Percentiles rank a stretch among this genome's conserved stretches.
Conservation (phyloP, 2,797 vertebrate species). For the Acipenser oxyrinchus region DNA sequence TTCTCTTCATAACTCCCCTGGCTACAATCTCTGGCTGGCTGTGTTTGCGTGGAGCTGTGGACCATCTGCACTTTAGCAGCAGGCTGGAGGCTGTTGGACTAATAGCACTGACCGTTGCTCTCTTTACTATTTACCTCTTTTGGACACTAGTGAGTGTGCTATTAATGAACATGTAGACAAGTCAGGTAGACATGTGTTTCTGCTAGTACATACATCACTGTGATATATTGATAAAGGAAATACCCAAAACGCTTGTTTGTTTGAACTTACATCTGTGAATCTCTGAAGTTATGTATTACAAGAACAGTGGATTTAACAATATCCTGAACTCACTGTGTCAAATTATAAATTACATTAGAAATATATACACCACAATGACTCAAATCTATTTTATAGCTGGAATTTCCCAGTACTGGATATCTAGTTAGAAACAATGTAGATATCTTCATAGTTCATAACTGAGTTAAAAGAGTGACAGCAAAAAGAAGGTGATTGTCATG, state of each 20-base stretch:
- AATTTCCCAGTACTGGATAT: too few relatives aligned
- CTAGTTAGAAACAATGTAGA: too few relatives aligned
- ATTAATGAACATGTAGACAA: background rate
- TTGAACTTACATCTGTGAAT: background rate
- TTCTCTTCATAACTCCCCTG: constrained; percentile 76
- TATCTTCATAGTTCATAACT: too few relatives aligned
- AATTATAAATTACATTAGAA: too few relatives aligned
- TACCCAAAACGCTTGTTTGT: background rate
- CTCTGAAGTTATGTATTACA: background rate
- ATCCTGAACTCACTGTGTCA: background rate
- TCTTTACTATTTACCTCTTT: constrained; percentile 84
- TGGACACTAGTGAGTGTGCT: constrained; percentile 72
- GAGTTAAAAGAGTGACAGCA: too few relatives aligned
- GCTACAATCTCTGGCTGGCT: constrained; percentile 77
- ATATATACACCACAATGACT: too few relatives aligned
- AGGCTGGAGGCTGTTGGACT: constrained; percentile 75
- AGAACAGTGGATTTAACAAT: background rate
- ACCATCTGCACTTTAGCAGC: constrained; percentile 77
- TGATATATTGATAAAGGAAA: background rate
- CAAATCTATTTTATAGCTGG: too few relatives aligned
- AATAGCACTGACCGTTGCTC: constrained; percentile 74
- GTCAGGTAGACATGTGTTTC: background rate
- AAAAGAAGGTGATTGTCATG: too few relatives aligned
- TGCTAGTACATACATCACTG: background rate
- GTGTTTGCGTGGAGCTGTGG: constrained; percentile 73